Base-by-base conservation (phyloP, 2,113 vertebrate genomes). In the Otis tarda region DNA sequence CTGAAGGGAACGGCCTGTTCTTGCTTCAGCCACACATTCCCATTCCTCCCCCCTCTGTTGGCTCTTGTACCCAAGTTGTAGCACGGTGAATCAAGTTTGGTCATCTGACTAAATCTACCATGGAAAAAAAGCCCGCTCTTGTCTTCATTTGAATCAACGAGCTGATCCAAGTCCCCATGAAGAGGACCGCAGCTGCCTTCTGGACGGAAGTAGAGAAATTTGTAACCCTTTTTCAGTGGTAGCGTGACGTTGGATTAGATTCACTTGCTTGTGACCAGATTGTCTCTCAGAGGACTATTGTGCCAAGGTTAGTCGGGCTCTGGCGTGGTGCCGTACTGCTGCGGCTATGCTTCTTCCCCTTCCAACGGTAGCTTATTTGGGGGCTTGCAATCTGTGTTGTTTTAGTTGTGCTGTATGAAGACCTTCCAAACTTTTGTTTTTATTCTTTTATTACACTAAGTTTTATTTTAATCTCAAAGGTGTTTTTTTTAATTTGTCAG, bases 1-100 rank as follows among this genome's bases (percentile, higher is more conserved):
- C 87, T 82, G 81, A 87, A 79, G 67, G 61, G 93, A 97, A 95
- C 35, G 2, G 53, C 61, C 77, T 95, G 93, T 95, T 95, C 89
- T 53, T 89, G 11, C 57, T 86, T 82, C 64, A 78, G 70, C 77
- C 50, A 89, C 80, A 52, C 18, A 0, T 92, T 95, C 74, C 52
- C 69, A 41, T 68, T 92, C 35, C 49, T 87, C 67, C 45, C 6
- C 6, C 6, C 30, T 41, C 52, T 2, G 2, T 24, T 76, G 77
- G 83, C 77, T 94, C 49, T 35, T 22, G 47, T 18, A 13, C 52
- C 60, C 13, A 0, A 71, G 68, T 25, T 52, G 68, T 61, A 52
- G 71, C 43, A 7, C 10, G 43, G 92, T 75, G 73, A 39, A 82
- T 81, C 28, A 6, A 37, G 55, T 70, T 70, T 6, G 2, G 63